phyloP scores from a whole-genome alignment of 2,113 vertebrate genomes.

The Riparia riparia region DNA sequence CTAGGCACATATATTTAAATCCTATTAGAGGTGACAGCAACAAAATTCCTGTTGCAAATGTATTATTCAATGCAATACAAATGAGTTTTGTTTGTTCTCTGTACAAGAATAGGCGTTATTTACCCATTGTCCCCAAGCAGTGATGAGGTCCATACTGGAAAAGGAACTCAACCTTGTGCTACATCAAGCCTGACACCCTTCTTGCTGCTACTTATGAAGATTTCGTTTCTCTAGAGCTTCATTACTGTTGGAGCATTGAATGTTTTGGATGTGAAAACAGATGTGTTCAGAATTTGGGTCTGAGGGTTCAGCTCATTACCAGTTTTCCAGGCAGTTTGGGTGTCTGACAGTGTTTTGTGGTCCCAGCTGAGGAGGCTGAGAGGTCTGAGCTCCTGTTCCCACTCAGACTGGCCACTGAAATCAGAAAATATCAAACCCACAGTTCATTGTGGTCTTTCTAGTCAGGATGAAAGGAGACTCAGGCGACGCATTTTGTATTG shows the following conservation, averaged over 20 bases:
- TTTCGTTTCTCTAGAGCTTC: neutral
- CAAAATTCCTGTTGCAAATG: conserved; percentile 30
- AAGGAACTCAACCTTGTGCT: neutral
- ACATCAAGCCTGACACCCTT: neutral
- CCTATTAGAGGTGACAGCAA: conserved; percentile 21
- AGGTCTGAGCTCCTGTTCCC: neutral
- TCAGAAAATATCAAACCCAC: neutral
- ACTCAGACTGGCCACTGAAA: neutral
- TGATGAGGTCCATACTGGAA: neutral
- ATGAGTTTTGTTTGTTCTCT: neutral
- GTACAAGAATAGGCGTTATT: neutral
- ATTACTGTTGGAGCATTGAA: neutral
- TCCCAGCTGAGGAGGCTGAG: neutral
- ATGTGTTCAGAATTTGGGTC: neutral
- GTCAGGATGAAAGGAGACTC: neutral
- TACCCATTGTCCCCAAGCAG: neutral
- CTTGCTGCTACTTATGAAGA: neutral
- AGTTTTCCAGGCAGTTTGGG: neutral
- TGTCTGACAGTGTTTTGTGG: neutral
- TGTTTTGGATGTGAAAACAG: neutral
- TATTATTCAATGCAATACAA: neutral
- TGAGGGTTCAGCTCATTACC: neutral
- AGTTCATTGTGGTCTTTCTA: neutral
- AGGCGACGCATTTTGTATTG: neutral
- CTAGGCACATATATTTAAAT: conserved; percentile 2